These are phyloP conservation scores for Tinea semifulvella DNA, from an alignment of 2,888 invertebrate genomes.

Conservation along the genomic window DNA sequence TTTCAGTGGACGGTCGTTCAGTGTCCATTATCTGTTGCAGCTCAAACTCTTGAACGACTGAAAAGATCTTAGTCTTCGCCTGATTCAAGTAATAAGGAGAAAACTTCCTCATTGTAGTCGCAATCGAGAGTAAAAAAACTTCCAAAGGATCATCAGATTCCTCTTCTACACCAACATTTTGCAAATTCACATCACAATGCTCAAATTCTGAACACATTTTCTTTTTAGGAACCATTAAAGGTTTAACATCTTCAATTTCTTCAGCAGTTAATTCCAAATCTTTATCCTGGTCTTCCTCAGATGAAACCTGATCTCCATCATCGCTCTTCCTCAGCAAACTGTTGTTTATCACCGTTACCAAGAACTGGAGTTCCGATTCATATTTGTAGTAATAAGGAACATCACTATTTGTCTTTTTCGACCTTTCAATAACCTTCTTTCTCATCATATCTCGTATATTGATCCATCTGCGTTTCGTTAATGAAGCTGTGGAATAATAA, in stretches of 20 bases:
- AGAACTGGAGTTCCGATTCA: slow-evolving; percentile 44
- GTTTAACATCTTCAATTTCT: slow-evolving; percentile 19
- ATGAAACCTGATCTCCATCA: slow-evolving; percentile 24
- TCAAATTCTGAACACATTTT: not conserved
- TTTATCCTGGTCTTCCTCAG: slow-evolving; percentile 23
- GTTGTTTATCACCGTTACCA: slow-evolving; percentile 29
- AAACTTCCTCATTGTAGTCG: slow-evolving; percentile 43
- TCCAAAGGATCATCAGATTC: slow-evolving; percentile 36
- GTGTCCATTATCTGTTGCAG: slow-evolving; percentile 43
- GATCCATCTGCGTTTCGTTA: slow-evolving; percentile 49
- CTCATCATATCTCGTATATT: slow-evolving; percentile 57
- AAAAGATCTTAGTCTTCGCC: slow-evolving; percentile 55
- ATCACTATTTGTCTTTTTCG: slow-evolving; percentile 32
- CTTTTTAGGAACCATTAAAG: not conserved
- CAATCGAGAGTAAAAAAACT: slow-evolving; percentile 47
- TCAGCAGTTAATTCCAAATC: no score
- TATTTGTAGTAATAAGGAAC: slow-evolving; percentile 46
- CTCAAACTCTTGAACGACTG: slow-evolving; percentile 56
- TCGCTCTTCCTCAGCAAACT: slow-evolving; percentile 30
- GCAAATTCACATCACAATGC: not conserved
- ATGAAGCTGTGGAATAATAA: slow-evolving; percentile 30
- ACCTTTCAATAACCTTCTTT: slow-evolving; percentile 36
- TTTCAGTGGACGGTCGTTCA: not conserved
- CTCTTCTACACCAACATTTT: not conserved
- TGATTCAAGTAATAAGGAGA: slow-evolving; percentile 50